A percentile compares a stretch with the other conserved stretches of the same genome.
Evolutionary conservation across 1,140 invertebrate genomes (phyloP).

Genomic region (Apis laboriosa): DNA sequence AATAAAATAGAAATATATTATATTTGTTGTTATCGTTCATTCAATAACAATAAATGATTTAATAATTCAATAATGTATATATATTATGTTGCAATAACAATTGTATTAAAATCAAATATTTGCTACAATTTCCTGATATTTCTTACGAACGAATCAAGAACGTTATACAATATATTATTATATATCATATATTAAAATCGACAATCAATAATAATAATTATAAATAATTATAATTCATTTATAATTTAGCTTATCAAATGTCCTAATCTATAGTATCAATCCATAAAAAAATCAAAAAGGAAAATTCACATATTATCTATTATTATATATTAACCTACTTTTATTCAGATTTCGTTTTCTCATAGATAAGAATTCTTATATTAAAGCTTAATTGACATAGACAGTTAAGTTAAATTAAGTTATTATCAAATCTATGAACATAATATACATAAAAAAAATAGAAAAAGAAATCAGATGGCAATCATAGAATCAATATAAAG

Average conservation of each 20-base stretch:
- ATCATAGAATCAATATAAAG: too few species aligned
- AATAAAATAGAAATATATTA: background rate
- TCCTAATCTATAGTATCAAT: too few species aligned
- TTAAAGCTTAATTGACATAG: conserved; percentile 23
- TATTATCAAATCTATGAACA: background rate
- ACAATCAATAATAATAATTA: too few species aligned
- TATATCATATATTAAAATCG: background rate
- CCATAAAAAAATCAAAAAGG: background rate
- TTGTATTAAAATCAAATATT: background rate
- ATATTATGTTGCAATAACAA: background rate
- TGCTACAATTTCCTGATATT: conserved; percentile 12
- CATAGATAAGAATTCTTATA: background rate
- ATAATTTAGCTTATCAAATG: too few species aligned
- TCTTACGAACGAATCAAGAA: background rate
- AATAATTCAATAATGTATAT: background rate
- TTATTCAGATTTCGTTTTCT: background rate
- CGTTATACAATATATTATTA: too few species aligned
- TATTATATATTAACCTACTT: background rate
- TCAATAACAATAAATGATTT: too few species aligned
- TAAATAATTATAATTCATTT: too few species aligned
- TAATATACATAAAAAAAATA: background rate
- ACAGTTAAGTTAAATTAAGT: background rate
- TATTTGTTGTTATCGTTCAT: too few species aligned
- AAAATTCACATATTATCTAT: background rate
- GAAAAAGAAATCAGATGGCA: background rate